Evolutionary conservation across 2,797 vertebrate species (phyloP), one percentile per base, ranked within the genome.

Genomic region (Manis pentadactyla): DNA sequence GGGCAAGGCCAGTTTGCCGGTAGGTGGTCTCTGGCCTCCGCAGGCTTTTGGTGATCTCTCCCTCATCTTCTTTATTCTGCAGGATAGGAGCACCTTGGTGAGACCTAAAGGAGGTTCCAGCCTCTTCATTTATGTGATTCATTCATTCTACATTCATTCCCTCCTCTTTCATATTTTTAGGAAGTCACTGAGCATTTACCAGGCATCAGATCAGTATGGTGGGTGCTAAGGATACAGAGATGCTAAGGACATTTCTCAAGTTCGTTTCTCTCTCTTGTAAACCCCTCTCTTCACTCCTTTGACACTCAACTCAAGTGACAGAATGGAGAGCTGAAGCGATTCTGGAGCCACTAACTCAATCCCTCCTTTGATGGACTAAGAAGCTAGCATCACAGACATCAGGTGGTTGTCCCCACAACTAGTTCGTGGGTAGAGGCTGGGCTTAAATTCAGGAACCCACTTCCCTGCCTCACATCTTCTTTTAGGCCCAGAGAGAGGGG

Each of bases 1-100:
- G 99, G 63, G 99, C 99, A 94, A 99, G 98, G 29, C 99, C 99
- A 0, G 99, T 99, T 98, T 99, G 99, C 97, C 99, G 98, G 88
- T 99, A 99, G n/a, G 99, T 99, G 95, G 99, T 99, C 98, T 99
- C 99, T 5, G 99, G 99, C 25, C 98, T 99, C 87, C 98, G 98
- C 79, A 99, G 98, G 64, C 99, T 99, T 97, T 99, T 99, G 88
- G 99, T 99, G 97, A 99, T 99, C 95, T 99, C 99, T 90, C 98
- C 99, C 12, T 99, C 99, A 63, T 99, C 99, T 91, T 99, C 99
- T 98, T 99, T 99, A 99, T 99, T 99, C 99, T 99, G 99, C 49
- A 99, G 98, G 46, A 86, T 0, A 75, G 1, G 27, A 61, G 27
- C 74, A 11, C 61, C 37, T 49, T 7, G 4, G 13, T 97, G 27